Base-by-base conservation (phyloP, 2,113 vertebrate species). In the Casuarius casuarius region DNA sequence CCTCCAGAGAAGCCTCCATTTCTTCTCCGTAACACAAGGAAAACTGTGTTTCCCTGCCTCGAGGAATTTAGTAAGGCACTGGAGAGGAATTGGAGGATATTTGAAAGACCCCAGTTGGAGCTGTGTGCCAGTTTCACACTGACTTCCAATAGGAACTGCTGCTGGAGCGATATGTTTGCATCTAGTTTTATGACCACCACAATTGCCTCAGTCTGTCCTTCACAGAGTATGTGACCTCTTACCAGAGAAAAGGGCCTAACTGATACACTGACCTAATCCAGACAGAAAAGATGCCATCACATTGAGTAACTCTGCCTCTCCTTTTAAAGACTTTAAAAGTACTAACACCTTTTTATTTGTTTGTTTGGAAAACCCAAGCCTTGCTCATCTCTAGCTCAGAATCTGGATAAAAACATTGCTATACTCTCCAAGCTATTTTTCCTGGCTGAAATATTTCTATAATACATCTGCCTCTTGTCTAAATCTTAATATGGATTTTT, bases 401-500 rank as follows among this genome's bases (percentile, higher is more conserved):
- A 91, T 70, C 29, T 56, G n/a, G 3, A 56, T 4, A 20, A 58
- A 72, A 8, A 40, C 25, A 48, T 19, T 52, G 21, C 38, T 65
- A 10, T 68, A 46, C 18, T 54, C 49, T 78, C 35, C 23, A 61
- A 51, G 35, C 21, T 66, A 13, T 4, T 78, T 94, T 88, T 92
- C 33, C 62, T 56, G 28, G 38, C 66, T 74, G 29, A 82, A 80
- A 8, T 63, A 87, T 49, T 80, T 74, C 56, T 54, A 90, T 67
- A 59, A 61, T 62, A 86, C 48, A 62, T 56, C 65, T 89, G 9
- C 31, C 17, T 77, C 82, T 70, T 42, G 12, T 42, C 70, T 61
- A 52, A 92, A 94, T 96, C 85, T 90, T 80, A 62, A 87, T 44
- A 72, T 38, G 72, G 42, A 87, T 89, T 84, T 73, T 94, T 83